Percentiles rank a stretch among this genome's conserved stretches.
phyloP scores from a whole-genome alignment of 1,140 invertebrate genomes.

The Heliconius himera region DNA sequence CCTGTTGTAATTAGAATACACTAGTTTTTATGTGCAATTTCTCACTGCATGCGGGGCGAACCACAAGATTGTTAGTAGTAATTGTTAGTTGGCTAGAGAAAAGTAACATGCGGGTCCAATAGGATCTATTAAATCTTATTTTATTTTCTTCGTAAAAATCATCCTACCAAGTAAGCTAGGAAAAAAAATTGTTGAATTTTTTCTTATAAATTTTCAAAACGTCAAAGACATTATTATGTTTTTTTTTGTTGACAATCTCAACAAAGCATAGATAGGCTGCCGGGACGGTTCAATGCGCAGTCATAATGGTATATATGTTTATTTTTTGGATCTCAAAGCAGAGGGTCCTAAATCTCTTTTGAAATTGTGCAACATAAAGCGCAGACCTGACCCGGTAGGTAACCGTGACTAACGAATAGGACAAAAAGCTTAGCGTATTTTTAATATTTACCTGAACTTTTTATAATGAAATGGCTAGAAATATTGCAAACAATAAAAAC shows the following conservation, averaged over 20 bases:
- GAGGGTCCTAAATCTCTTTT: conserved; percentile 62
- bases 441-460: conserved; percentile 58
- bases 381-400: conserved; percentile 62
- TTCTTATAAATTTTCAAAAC: neutral
- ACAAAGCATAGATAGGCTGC: conserved; percentile 72
- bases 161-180: conserved; percentile 38
- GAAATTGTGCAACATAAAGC: conserved; percentile 74
- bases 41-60: conserved; percentile 68
- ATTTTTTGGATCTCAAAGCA: conserved; percentile 69
- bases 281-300: conserved; percentile 70
- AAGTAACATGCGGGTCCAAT: conserved; percentile 63
- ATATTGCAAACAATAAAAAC: conserved; percentile 24
- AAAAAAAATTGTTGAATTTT: neutral
- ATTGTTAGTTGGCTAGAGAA: conserved; percentile 64
- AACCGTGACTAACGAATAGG: conserved; percentile 71
- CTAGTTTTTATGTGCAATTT: conserved; percentile 71
- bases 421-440: conserved; percentile 57
- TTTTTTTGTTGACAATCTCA: conserved; percentile 67
- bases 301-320: conserved; percentile 73
- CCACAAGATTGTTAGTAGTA: conserved; percentile 75
- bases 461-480: conserved; percentile 15
- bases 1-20: conserved; percentile 70
- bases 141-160: conserved; percentile 39
- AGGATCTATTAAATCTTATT: conserved; percentile 44
- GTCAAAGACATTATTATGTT: conserved; percentile 54